Conservation (phyloP, 2,113 vertebrate species). For the Vireo altiloquus region DNA sequence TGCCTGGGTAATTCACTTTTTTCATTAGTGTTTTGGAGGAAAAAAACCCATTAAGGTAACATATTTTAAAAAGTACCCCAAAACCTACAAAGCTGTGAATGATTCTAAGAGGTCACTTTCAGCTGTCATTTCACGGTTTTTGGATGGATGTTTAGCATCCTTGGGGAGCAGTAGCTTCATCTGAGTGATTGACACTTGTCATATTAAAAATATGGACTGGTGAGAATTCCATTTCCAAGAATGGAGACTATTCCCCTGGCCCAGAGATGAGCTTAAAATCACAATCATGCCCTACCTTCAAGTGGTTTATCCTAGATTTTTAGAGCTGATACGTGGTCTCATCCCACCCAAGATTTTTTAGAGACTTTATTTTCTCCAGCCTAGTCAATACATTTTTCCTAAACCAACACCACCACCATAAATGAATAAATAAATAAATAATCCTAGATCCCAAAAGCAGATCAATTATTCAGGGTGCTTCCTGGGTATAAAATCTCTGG, state of each 20-base stretch:
- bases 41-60: neutral
- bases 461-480: neutral
- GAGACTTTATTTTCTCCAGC: neutral
- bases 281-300: neutral
- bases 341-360: neutral
- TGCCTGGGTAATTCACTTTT: neutral
- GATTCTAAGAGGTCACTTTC: neutral
- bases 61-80: neutral
- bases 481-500: neutral
- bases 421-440: neutral
- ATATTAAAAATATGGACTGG: neutral
- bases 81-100: neutral
- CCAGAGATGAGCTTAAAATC: neutral
- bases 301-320: neutral
- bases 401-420: neutral
- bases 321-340: neutral
- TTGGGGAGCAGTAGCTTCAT: neutral
- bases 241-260: neutral
- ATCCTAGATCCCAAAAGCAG: neutral
- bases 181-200: neutral
- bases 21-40: neutral
- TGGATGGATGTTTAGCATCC: neutral
- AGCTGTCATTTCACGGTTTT: neutral
- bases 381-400: neutral
- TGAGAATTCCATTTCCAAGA: neutral